Percentiles rank a stretch among this genome's conserved stretches.
Evolutionary conservation across 2,888 invertebrate genomes (phyloP).

Genomic region (Rambutsinella grinnellia): DNA sequence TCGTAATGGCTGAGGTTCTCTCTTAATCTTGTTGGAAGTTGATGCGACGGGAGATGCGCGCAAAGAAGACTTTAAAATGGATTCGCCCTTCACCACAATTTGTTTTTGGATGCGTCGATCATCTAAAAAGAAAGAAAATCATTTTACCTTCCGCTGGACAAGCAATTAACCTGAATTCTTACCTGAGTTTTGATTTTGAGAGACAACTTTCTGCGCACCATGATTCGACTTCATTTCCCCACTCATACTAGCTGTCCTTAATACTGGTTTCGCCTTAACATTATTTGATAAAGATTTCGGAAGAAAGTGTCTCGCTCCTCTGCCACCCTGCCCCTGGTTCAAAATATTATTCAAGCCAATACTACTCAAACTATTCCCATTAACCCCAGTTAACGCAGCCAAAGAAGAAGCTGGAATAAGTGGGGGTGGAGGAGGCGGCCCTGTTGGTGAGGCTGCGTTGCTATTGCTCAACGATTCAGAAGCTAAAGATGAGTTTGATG

Average conservation of each 20-base stretch:
- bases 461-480: conserved; percentile 33
- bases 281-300: conserved; percentile 37
- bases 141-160: not conserved
- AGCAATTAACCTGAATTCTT: not conserved
- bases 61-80: conserved; percentile 37
- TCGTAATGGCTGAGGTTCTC: conserved; percentile 12
- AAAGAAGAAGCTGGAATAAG: conserved; percentile 46
- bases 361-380: conserved; percentile 1
- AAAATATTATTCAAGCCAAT: not conserved
- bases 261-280: conserved; percentile 48
- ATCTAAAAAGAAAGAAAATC: conserved; percentile 11
- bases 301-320: conserved; percentile 38
- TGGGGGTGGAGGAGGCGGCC: conserved; percentile 45
- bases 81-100: conserved; percentile 15
- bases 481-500: conserved; percentile 14
- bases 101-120: conserved; percentile 21
- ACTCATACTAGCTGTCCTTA: conserved; percentile 27
- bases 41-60: conserved; percentile 27
- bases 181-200: too few species aligned
- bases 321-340: too few species aligned
- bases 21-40: conserved; percentile 9
- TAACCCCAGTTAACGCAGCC: conserved; percentile 24
- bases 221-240: conserved; percentile 27
- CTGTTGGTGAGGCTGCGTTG: not conserved
- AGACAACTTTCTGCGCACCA: conserved; percentile 22